Conservation (phyloP, 2,888 invertebrate genomes). For the Sussaba pulchella region DNA sequence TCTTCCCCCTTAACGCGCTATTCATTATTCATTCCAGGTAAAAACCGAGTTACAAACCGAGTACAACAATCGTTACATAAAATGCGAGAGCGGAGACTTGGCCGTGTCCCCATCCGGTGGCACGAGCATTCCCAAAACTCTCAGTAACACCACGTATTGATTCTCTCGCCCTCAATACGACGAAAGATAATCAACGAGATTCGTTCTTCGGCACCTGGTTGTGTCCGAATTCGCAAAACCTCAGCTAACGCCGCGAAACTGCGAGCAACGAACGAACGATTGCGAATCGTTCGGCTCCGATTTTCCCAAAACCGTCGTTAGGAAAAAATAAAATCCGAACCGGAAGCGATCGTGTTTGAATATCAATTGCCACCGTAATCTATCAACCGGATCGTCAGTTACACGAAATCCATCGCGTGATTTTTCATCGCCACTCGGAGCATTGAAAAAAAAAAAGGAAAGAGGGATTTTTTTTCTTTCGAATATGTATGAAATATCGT, state of each 20-base stretch:
- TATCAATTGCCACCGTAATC: too few relatives aligned
- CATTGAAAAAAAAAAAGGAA: too few relatives aligned
- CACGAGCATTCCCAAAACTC: constrained; percentile 79
- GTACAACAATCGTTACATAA: constrained; percentile 80
- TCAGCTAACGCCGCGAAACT: neutral
- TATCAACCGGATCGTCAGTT: too few relatives aligned
- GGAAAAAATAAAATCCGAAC: neutral
- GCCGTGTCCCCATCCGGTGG: constrained; percentile 79
- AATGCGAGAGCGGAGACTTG: constrained; percentile 80
- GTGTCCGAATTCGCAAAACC: constrained; percentile 30
- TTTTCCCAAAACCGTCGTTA: neutral
- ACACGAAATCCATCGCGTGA: constrained; percentile 32
- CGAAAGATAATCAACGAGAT: constrained; percentile 31
- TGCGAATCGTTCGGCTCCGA: too few relatives aligned
- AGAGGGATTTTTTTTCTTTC: constrained; percentile 3
- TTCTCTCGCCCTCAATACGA: constrained; percentile 57
- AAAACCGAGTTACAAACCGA: constrained; percentile 80
- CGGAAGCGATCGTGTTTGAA: constrained; percentile 14
- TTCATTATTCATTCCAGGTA: constrained; percentile 72
- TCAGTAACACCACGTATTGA: constrained; percentile 81
- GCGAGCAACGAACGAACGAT: constrained; percentile 40
- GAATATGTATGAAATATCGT: constrained; percentile 43
- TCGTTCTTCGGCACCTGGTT: constrained; percentile 41
- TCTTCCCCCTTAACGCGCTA: neutral
- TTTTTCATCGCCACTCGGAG: constrained; percentile 8